These are phyloP conservation scores for Pollachius pollachius DNA, from an alignment of 2,113 vertebrate species.

Conservation along the genomic window DNA sequence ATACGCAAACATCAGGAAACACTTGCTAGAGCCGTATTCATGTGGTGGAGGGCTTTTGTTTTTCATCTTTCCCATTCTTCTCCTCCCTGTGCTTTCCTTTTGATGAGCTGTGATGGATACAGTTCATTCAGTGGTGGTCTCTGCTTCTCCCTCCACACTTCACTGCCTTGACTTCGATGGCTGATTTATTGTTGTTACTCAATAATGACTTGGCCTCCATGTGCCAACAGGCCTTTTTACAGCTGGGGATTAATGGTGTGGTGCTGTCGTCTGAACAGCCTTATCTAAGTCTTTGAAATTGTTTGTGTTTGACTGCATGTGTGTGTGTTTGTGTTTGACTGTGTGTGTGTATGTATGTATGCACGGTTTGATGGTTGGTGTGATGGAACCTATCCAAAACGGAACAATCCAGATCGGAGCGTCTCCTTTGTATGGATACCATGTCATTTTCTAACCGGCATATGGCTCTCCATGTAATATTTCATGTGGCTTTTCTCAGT, in stretches of 20 bases:
- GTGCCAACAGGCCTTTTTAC: slow-evolving; percentile 36
- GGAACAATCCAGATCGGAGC: too few relatives aligned
- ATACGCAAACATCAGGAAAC: slow-evolving; percentile 1
- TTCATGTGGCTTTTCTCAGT: too few relatives aligned
- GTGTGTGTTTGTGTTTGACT: slow-evolving; percentile 4
- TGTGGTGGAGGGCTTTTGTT: too few relatives aligned
- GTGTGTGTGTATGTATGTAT: slow-evolving; percentile 1
- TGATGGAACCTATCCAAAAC: not conserved
- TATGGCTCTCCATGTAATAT: too few relatives aligned
- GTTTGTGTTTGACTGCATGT: slow-evolving; percentile 9
- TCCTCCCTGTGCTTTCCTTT: slow-evolving; percentile 4
- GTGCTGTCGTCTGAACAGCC: slow-evolving; percentile 46
- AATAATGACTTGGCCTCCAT: slow-evolving; percentile 39
- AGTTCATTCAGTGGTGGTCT: slow-evolving; percentile 23
- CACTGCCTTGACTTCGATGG: slow-evolving; percentile 32
- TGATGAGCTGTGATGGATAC: slow-evolving; percentile 37
- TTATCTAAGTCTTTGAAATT: slow-evolving; percentile 28
- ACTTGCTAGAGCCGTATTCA: slow-evolving; percentile 5
- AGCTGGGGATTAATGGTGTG: slow-evolving; percentile 45
- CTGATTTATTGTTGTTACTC: slow-evolving; percentile 26
- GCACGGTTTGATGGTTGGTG: not conserved
- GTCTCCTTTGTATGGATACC: too few relatives aligned
- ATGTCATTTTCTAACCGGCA: too few relatives aligned
- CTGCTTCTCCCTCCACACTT: slow-evolving; percentile 16
- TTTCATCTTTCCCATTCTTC: not conserved